Conservation (phyloP, 2,113 vertebrate species). For the Apodemus sylvaticus region DNA sequence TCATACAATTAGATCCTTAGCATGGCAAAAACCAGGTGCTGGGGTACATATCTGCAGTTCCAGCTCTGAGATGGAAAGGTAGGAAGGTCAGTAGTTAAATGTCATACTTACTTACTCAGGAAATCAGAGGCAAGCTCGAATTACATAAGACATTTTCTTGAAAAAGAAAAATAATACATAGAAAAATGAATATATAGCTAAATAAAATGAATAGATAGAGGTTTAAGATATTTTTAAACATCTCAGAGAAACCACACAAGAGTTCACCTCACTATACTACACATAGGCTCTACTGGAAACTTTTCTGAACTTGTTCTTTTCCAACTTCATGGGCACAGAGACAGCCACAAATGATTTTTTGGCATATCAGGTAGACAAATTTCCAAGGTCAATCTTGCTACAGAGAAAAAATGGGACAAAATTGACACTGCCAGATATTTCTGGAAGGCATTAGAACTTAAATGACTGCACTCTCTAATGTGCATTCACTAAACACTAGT, state of each 20-base stretch:
- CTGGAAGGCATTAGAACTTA: not conserved
- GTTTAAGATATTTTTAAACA: not conserved
- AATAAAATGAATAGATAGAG: not conserved
- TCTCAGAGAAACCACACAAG: not conserved
- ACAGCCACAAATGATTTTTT: not conserved
- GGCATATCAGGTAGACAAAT: not conserved
- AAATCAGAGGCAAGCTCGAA: not conserved
- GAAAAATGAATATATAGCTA: not conserved
- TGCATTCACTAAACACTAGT: not conserved
- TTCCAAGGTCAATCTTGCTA: not conserved
- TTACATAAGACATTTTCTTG: not conserved
- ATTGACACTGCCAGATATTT: fast-evolving
- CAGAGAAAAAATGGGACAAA: not conserved
- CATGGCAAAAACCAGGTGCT: not conserved
- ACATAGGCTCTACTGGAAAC: not conserved
- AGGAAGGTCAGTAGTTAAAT: not conserved
- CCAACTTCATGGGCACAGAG: not conserved
- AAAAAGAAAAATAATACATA: not conserved
- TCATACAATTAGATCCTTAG: not conserved
- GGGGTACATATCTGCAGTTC: not conserved
- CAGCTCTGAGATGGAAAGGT: not conserved
- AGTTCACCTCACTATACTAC: not conserved
- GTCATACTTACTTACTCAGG: not conserved
- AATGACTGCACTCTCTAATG: not conserved
- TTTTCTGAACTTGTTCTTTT: not conserved